phyloP scores from a whole-genome alignment of 1,140 invertebrate genomes.

The Apis cerana region DNA sequence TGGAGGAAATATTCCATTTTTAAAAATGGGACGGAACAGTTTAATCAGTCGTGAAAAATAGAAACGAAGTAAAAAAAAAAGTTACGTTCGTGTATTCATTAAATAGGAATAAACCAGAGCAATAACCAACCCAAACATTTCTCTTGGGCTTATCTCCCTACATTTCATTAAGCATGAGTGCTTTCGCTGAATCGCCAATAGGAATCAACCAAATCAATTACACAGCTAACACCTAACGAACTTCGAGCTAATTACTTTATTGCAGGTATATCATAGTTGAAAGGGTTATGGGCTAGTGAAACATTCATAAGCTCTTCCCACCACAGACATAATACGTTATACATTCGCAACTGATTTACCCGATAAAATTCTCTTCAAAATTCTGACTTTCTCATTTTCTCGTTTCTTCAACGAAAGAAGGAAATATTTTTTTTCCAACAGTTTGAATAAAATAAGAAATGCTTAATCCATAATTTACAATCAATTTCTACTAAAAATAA shows the following conservation, averaged over 20 bases:
- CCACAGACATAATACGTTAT: not conserved
- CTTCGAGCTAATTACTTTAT: conserved; percentile 54
- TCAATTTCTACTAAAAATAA: too few species aligned
- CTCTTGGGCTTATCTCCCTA: conserved; percentile 46
- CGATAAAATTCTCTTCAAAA: not conserved
- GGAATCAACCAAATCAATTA: conserved; percentile 73
- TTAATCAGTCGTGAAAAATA: not conserved
- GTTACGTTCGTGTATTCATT: conserved; percentile 21
- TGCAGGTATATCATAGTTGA: conserved; percentile 39
- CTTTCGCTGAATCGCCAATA: conserved; percentile 67
- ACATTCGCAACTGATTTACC: not conserved
- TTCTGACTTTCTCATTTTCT: not conserved
- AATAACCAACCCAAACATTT: conserved; percentile 32
- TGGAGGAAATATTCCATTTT: not conserved
- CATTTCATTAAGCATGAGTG: conserved; percentile 74
- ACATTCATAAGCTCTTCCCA: not conserved
- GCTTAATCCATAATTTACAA: too few species aligned
- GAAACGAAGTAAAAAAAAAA: not conserved
- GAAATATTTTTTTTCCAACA: too few species aligned
- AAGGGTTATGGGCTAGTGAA: not conserved
- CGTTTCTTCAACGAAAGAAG: not conserved
- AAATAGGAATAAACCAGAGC: conserved; percentile 54
- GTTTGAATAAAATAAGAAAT: too few species aligned
- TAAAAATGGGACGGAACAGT: not conserved
- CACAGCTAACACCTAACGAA: conserved; percentile 49